Percentiles rank a stretch among this genome's conserved stretches.
These are phyloP conservation scores for Ameiurus melas DNA, from an alignment of 2,113 vertebrate genomes.

Conservation along the genomic window DNA sequence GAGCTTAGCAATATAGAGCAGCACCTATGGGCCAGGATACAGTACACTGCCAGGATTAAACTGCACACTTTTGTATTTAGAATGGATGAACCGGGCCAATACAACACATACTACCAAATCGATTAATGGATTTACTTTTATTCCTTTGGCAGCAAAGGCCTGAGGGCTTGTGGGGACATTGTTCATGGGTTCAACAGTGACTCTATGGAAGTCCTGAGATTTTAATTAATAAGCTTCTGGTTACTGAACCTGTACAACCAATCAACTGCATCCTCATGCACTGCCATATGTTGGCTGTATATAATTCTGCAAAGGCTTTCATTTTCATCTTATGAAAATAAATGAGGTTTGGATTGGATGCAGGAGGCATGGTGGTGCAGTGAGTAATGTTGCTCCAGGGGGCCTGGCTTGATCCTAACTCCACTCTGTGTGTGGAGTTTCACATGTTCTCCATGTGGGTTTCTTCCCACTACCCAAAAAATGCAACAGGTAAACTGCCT, in stretches of 20 bases:
- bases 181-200: not conserved
- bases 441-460: not conserved
- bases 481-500: not conserved
- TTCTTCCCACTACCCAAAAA: not conserved
- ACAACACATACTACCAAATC: not conserved
- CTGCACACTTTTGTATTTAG: not conserved
- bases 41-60: not conserved
- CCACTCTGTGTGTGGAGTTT: not conserved
- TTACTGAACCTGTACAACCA: not conserved
- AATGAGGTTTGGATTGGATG: conserved; percentile 1
- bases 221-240: not conserved
- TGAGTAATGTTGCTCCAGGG: not conserved
- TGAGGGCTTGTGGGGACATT: not conserved
- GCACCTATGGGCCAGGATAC: not conserved
- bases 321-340: conserved; percentile 6
- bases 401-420: not conserved
- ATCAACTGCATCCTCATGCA: not conserved
- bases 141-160: not conserved
- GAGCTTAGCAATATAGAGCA: conserved; percentile 26
- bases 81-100: not conserved
- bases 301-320: not conserved
- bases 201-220: not conserved
- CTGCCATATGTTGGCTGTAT: not conserved
- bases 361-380: not conserved
- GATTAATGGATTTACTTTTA: not conserved